Base-by-base conservation (phyloP, 2,888 invertebrate genomes). In the Stenichneumon culpator region DNA sequence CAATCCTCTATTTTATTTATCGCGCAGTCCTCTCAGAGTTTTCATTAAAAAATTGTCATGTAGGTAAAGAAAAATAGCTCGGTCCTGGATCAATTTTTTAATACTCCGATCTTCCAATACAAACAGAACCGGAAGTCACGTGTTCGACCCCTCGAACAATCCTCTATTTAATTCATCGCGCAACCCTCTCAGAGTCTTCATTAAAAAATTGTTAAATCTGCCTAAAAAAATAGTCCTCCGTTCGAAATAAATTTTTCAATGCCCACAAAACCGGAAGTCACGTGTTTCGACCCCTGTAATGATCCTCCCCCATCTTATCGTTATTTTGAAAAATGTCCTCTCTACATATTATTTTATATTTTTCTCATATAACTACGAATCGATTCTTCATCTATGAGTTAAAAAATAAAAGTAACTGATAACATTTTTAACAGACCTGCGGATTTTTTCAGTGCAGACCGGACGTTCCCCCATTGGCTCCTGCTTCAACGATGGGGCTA, bases 341-440 rank as follows among this genome's bases (percentile, higher is more conserved):
- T 11, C 3, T 11, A 39, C 11, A 39, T 11, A 3, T 19, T 7
- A 7, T 19, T 19, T 54, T 52, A 19, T 52, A 19, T 11, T 9
- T 9, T 19, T 19, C 19, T 6, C 19, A 0, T 19, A 7, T 2
- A 19, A 5, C 2, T 19, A 16, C 1, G 22, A 9, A 22, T 54
- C 54, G 22, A 54, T 19, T 11, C 22, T 22, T 9, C 22, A 54
- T 22, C 32, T 32, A 5, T 5, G 32, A 32, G 1, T 32, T 6
- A 32, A 32, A 32, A 32, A 32, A 28, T 39, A 65, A 44, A 3
- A 19, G 67, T 79, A 14, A 4, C 16, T 47, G 44, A 47, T 1
- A 47, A 47, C 0, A 47, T 16, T 47, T 47, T 16, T 16, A 47
- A 47, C 44, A 47, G 74, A 83, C 83, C 83, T 83, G 69, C 54